A percentile compares a stretch with the other conserved stretches of the same genome.
Evolutionary conservation across 92 coral and sea anemone genomes (phyloP).

Genomic region (Hydrozoanthus gracilis): DNA sequence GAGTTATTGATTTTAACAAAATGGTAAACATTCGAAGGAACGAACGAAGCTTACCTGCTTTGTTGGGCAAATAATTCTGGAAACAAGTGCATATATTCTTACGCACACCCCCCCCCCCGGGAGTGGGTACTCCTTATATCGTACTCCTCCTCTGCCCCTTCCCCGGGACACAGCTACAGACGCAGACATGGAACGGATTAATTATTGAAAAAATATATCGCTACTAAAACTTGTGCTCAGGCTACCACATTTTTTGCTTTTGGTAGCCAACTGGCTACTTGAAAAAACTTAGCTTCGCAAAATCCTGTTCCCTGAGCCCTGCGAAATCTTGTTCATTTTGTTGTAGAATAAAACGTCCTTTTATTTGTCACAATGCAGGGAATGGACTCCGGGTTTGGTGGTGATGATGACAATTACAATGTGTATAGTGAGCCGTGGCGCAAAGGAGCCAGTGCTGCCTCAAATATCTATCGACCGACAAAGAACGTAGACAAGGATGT

Average conservation of each 20-base stretch:
- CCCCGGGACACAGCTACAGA: no score
- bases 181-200: no score
- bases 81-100: no score
- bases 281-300: neutral
- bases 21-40: no score
- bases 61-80: no score
- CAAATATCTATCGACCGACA: slow-evolving; percentile 90
- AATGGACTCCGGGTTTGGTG: slow-evolving; percentile 93
- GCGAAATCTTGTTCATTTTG: no score
- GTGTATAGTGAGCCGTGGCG: slow-evolving; percentile 99
- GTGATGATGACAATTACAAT: slow-evolving; percentile 92
- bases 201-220: no score
- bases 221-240: no score
- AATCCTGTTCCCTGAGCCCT: neutral
- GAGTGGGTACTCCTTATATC: no score
- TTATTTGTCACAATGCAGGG: slow-evolving; percentile 63
- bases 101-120: neutral
- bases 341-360: neutral
- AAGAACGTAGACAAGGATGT: slow-evolving; percentile 92
- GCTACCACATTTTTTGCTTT: no score
- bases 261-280: neutral
- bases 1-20: no score
- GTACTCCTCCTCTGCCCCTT: neutral
- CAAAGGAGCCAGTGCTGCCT: slow-evolving; percentile 90
- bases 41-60: no score